Base-by-base conservation (phyloP, 1,140 invertebrate species). In the Brachionus paranguensis region DNA sequence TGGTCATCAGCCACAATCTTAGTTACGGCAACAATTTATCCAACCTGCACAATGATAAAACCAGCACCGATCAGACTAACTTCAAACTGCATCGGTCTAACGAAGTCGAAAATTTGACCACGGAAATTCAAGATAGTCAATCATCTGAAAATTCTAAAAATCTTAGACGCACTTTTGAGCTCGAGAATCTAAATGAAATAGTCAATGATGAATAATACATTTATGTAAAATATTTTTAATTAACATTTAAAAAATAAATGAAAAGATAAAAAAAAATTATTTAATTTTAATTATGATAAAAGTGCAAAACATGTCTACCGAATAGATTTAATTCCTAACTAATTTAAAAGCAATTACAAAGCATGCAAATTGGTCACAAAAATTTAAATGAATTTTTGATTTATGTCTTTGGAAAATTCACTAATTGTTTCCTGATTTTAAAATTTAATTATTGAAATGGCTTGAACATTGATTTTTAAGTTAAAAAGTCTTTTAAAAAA, bases 141-240 rank as follows among this genome's bases (percentile, higher is more conserved):
- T 11, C 20, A 24, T 74, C 17, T n/a, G 29, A 74, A 45, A 41
- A 76, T 14, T 11, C 20, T 45, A 27, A 45, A 76, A 45, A 76
- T 27, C 47, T 76, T 27, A 76, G 47, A 76, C 17, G 72, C 43
- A 76, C 72, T 50, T 24, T 50, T 2, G 72, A 76, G 33, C 47
- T 76, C 4, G 72, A 76, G 45, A 76, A 76, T 76, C 50, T 76
- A 76, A 76, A 76, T 29, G 72, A 76, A 76, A 12, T 50, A 50
- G 45, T 50, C 20, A 76, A 76, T 17, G 72, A 76, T 33, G 72
- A 76, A 33, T 70, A 41, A n/a, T 70, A 12, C 29, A 60, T 24
- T 60, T 8, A 24, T 60, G 53, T 60, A 60, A 60, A 27, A 60
- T 6, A 20, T 27, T 60, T 60, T 60, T 14, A 47, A 60, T 60